Conservation (phyloP, 2,113 vertebrate genomes). For the Uropsilus gracilis region DNA sequence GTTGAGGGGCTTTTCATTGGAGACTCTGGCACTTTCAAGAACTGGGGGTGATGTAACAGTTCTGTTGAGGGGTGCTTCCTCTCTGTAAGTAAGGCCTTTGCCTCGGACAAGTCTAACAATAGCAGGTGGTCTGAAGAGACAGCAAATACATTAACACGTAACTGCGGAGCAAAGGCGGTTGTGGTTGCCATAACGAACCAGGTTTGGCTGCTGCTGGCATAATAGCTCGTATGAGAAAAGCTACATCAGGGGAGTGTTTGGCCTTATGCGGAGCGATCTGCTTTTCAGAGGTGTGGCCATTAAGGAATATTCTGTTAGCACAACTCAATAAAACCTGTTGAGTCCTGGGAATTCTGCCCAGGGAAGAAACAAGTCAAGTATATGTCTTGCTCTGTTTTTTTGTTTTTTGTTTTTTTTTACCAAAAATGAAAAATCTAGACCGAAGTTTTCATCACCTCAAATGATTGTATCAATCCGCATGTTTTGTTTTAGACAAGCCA, state of each 20-base stretch:
- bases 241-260: not conserved
- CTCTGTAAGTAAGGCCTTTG: constrained; percentile 47
- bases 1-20: constrained; percentile 5
- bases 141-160: not conserved
- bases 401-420: too few species aligned
- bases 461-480: not conserved
- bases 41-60: constrained; percentile 17
- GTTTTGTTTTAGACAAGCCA: constrained; percentile 5
- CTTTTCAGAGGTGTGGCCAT: not conserved
- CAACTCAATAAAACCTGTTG: constrained; percentile 31
- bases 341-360: constrained; percentile 11
- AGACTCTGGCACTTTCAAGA: constrained; percentile 68
- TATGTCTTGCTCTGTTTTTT: not conserved
- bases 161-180: not conserved
- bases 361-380: constrained; percentile 41
- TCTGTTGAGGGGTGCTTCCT: constrained; percentile 17
- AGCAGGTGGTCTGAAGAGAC: constrained; percentile 22
- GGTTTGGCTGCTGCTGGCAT: constrained; percentile 35
- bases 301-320: constrained; percentile 52
- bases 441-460: constrained; percentile 20
- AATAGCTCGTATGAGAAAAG: constrained; percentile 39
- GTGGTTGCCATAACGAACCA: not conserved
- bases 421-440: constrained; percentile 21
- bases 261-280: constrained; percentile 33
- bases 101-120: constrained; percentile 24